Evolutionary conservation across 2,113 vertebrate species (phyloP), one percentile per base, ranked within the genome.

Genomic region (Pedetes capensis): DNA sequence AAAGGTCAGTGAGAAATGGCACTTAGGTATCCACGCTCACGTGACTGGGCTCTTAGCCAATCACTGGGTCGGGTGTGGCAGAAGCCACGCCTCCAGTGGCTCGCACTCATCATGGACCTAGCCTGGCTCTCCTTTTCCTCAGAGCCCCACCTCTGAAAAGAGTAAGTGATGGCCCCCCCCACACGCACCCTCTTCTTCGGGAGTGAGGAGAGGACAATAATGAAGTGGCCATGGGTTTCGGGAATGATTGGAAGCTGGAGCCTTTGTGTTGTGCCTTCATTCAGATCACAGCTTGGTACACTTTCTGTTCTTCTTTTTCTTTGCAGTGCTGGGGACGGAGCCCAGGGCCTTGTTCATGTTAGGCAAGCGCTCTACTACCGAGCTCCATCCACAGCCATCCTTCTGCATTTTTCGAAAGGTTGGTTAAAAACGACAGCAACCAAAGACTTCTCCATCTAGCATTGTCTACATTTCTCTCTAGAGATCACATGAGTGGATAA

Each of bases 321-420:
- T 32, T n/a, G 47, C 51, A 29, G 47, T 66, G 63, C 32, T 86
- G 27, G 69, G 18, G 27, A 32, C 44, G 10, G 42, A 44, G 44
- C 27, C 51, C 51, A 57, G 51, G n/a, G 29, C 17, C n/a, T 57
- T 72, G 37, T 34, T 16, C 3, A 32, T 7, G 29, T 18, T 34
- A 34, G 59, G 20, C 13, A n/a, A 61, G 44, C 13, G 8, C 44
- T 86, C 66, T 47, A 59, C 85, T 44, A 18, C 53, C 57, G 71
- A 74, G 25, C 25, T 61, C 47, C 13, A 29, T 11, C 42, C 25
- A 11, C 25, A 74, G 25, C 71, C 2, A 71, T 9, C 42, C 12
- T 74, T 74, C 80, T 57, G 39, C 49, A 34, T 86, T 87, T 89
- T 89, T 78, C 84, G 39, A 66, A 87, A 51, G 51, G 72, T 72